A percentile compares a stretch with the other conserved stretches of the same genome.
These are phyloP conservation scores for Sebastes iracundus DNA, from an alignment of 2,797 vertebrate genomes.

Conservation along the genomic window DNA sequence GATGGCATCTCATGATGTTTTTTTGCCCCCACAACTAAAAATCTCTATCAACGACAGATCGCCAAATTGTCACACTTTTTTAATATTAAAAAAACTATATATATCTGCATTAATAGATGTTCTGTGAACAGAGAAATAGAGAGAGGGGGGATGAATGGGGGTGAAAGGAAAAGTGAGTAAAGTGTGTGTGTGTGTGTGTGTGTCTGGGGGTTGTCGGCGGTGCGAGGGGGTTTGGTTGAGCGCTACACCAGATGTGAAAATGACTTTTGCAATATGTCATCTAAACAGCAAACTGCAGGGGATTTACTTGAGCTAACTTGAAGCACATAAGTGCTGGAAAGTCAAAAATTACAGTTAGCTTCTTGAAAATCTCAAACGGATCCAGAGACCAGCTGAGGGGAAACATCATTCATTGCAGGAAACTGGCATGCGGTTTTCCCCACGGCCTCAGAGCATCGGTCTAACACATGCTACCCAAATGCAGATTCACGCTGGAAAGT, in stretches of 20 bases:
- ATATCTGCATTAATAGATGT: neutral
- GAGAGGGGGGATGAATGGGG: neutral
- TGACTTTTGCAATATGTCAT: constrained; percentile 83
- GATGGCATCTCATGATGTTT: neutral
- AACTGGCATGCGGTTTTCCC: constrained; percentile 46
- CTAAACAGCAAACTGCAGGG: constrained; percentile 70
- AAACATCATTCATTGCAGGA: constrained; percentile 60
- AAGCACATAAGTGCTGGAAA: constrained; percentile 61
- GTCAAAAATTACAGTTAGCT: constrained; percentile 52
- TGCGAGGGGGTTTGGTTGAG: constrained; percentile 60
- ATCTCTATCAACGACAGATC: neutral
- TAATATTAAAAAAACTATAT: neutral
- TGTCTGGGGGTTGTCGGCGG: constrained; percentile 37
- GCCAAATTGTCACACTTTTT: neutral
- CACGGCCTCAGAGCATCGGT: constrained; percentile 28
- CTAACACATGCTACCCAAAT: constrained; percentile 42
- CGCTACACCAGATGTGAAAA: constrained; percentile 81
- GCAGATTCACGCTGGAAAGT: constrained; percentile 24
- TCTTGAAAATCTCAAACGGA: constrained; percentile 56
- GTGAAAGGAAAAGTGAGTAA: constrained; percentile 19
- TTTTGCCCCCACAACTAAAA: neutral
- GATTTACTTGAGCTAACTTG: constrained; percentile 63
- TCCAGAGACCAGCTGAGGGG: constrained; percentile 52
- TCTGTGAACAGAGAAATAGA: neutral
- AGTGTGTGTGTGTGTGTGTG: constrained; percentile 13